These are phyloP conservation scores for Trachythela sp. DNA, from an alignment of 64 coral and sea anemone species.

Conservation along the genomic window DNA sequence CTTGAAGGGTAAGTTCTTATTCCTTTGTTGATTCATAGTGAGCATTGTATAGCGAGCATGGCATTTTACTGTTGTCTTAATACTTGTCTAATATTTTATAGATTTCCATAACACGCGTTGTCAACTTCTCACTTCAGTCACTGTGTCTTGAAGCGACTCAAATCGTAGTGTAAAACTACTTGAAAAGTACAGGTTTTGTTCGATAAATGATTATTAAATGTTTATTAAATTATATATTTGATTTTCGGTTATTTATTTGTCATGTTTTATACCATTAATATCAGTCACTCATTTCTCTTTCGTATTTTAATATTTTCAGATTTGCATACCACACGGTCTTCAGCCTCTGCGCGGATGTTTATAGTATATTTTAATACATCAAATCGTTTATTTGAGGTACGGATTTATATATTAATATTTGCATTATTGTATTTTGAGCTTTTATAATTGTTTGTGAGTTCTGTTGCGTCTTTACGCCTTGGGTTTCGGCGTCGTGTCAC, in stretches of 20 bases:
- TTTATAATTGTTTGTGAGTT: not conserved
- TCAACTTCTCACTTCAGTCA: not conserved
- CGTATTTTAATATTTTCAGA: not conserved
- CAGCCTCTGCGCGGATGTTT: not conserved
- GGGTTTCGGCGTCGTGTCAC: not conserved
- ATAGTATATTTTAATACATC: not conserved
- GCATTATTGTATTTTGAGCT: not conserved
- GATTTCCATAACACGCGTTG: not conserved
- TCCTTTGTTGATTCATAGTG: conserved; percentile 11
- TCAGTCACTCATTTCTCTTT: not conserved
- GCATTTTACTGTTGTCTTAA: not conserved
- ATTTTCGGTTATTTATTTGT: not conserved
- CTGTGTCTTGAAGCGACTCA: not conserved
- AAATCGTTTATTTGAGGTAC: not conserved
- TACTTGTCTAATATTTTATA: not conserved
- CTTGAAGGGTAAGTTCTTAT: not conserved
- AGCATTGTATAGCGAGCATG: not conserved
- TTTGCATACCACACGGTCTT: too few species aligned
- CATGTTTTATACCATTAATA: not conserved
- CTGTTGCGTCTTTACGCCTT: not conserved
- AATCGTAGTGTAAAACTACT: not conserved
- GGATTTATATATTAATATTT: not conserved
- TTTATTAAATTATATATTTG: not conserved
- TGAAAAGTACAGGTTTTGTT: not conserved
- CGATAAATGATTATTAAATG: not conserved